These are phyloP conservation scores for Malacoctenus gilli DNA, from an alignment of 2,797 vertebrate species.

Conservation along the genomic window DNA sequence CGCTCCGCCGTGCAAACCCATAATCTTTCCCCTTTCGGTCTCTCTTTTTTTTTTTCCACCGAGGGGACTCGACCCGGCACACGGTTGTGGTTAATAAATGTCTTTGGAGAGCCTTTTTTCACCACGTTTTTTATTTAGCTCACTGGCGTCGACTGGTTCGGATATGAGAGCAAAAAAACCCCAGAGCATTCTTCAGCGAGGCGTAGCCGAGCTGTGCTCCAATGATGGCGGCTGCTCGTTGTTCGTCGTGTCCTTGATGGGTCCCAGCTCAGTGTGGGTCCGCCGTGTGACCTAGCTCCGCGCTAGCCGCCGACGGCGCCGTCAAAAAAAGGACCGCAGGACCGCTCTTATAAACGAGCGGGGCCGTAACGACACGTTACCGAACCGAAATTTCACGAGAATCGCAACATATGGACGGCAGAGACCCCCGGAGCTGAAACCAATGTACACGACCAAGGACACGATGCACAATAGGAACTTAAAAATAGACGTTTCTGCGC, in stretches of 20 bases:
- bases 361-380: neutral
- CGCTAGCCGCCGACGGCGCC: neutral
- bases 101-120: neutral
- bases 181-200: conserved; percentile 76
- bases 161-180: conserved; percentile 27
- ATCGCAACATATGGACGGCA: neutral
- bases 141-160: neutral
- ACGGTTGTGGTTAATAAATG: conserved; percentile 39
- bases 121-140: neutral
- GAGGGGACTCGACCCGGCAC: too few relatives aligned
- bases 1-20: conserved; percentile 76
- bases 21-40: conserved; percentile 32
- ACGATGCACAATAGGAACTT: too few relatives aligned
- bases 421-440: neutral
- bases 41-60: too few relatives aligned
- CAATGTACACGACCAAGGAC: too few relatives aligned
- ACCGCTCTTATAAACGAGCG: too few relatives aligned
- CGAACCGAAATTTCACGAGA: neutral
- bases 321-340: too few relatives aligned
- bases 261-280: conserved; percentile 41
- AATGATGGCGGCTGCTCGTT: conserved; percentile 83
- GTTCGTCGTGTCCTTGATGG: conserved; percentile 74
- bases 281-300: conserved; percentile 31
- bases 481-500: too few relatives aligned
- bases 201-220: conserved; percentile 75